A percentile compares a stretch with the other conserved stretches of the same genome.
phyloP scores from a whole-genome alignment of 2,797 vertebrate genomes.

The Knipowitschia caucasica region DNA sequence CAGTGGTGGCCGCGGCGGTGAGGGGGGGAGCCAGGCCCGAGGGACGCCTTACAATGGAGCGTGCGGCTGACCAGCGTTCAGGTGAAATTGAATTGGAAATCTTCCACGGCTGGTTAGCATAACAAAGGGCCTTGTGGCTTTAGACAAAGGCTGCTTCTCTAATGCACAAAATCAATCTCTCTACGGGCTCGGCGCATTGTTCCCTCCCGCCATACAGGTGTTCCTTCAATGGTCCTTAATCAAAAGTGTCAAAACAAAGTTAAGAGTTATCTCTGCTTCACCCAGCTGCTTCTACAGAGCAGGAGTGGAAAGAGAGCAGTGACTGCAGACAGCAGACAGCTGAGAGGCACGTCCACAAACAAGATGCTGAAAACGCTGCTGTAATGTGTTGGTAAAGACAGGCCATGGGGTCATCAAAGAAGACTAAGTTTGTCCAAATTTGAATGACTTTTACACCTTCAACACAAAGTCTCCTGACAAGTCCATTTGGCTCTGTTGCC shows the following conservation, averaged over 20 bases:
- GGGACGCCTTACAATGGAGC: slow-evolving; percentile 89
- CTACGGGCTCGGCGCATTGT: slow-evolving; percentile 81
- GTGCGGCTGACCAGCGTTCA: slow-evolving; percentile 94
- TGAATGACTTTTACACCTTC: slow-evolving; percentile 15
- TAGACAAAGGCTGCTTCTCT: slow-evolving; percentile 93
- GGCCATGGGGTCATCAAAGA: slow-evolving; percentile 11
- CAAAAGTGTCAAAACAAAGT: slow-evolving; percentile 90
- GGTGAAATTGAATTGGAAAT: slow-evolving; percentile 99
- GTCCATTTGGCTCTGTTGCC: slow-evolving; percentile 7
- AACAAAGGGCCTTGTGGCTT: slow-evolving; percentile 94
- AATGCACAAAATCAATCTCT: slow-evolving; percentile 87
- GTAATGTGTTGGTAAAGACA: slow-evolving; percentile 31
- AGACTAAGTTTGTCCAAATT: slow-evolving; percentile 16
- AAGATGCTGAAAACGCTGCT: slow-evolving; percentile 37
- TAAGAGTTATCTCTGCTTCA: slow-evolving; percentile 82
- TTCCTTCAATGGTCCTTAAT: slow-evolving; percentile 88
- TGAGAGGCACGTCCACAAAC: slow-evolving; percentile 23
- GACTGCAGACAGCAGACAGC: slow-evolving; percentile 42
- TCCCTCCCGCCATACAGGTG: slow-evolving; percentile 83
- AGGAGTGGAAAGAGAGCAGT: slow-evolving; percentile 48
- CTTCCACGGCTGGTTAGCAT: slow-evolving; percentile 95
- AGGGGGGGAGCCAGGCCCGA: slow-evolving; percentile 72
- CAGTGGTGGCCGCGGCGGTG: slow-evolving; percentile 54
- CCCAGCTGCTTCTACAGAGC: slow-evolving; percentile 68
- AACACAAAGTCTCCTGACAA: slow-evolving; percentile 8